Base-by-base conservation (phyloP, 2,888 invertebrate genomes). In the Mythimna lalbum region DNA sequence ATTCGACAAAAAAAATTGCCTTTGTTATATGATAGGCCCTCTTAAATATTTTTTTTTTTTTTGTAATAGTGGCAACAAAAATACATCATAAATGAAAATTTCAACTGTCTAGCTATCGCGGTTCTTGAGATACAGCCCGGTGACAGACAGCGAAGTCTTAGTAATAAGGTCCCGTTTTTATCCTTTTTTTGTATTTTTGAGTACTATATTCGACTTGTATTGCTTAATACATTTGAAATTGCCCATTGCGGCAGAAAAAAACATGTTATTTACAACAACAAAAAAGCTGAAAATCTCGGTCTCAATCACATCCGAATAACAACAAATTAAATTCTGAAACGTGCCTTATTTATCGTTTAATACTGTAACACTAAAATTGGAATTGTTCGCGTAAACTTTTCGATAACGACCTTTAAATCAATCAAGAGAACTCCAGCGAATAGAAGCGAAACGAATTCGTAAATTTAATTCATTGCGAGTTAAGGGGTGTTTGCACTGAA, bases 341-440 rank as follows among this genome's bases (percentile, higher is more conserved):
- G 66, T 63, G 49, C 17, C 53, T 69, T 81, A 74, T 81, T 81
- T 82, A 84, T 78, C 47, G 73, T 84, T 73, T 55, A 72, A 83
- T 59, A 65, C 55, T 27, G 80, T 49, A 61, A 74, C 68, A 77
- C 68, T 84, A 71, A 81, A 77, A 77, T 74, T 81, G 82, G 78
- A 71, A 78, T 82, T 84, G 84, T 82, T 81, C 63, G 73, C 66
- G 53, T 72, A 64, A 84, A 82, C 61, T 84, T 82, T 84, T 82
- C 79, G 73, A 82, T 82, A 82, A 82, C 83, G 82, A 76, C 80
- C 73, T 72, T 73, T 82, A 82, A 82, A 82, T 82, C 82, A 84
- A 82, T 82, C 84, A 84, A 75, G 59, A 67, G 82, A 78, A 69
- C 70, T 78, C 33, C 31, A 9, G 53, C 53, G 63, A 53, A 78